Evolutionary conservation across 1,140 invertebrate species (phyloP), one percentile per base, ranked within the genome.

Genomic region (Phymorhynchus buccinoides): DNA sequence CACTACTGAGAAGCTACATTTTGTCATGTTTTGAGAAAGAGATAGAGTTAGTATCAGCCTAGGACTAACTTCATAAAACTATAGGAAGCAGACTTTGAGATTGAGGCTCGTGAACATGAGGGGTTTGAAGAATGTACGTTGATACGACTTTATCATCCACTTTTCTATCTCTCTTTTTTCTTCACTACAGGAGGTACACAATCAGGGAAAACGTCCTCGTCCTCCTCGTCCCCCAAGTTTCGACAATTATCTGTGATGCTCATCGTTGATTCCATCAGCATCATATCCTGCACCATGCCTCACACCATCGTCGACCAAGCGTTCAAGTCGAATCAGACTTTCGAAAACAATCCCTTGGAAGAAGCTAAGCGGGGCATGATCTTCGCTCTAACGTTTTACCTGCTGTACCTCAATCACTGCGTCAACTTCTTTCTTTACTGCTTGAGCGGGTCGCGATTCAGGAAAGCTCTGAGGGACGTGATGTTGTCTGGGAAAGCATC

Each of bases 391-490:
- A 78, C 84, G 9, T 90, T 91, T 73, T 90, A 90, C 73, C 79
- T 91, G 7, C 84, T 90, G 1, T 90, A 91, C 52, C 84, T 90
- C 7, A 91, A 91, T 83, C 85, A 89, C 48, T 91, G 90, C 81
- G 83, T 86, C 0, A 90, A 88, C 66, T 90, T 91, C 48, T 90
- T 87, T 73, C 87, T 91, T 22, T 91, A 91, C 71, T 90, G 90
- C 68, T 37, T 90, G 18, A 91, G 89, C 62, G 90, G 90, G 4
- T 83, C 85, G 6, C 81, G 89, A 4, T 91, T 91, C 75, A 73
- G 90, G 12, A 32, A 85, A 42, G 89, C 88, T 2, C 71, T 91
- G 41, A 73, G 73, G 27, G 48, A 56, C 4, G 56, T 62, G 4
- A 22, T 62, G 56, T 62, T n/a, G n/a, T n/a, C n/a, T n/a, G n/a